phyloP scores from a whole-genome alignment of 2,797 vertebrate genomes.

The Pagetopsis macropterus region DNA sequence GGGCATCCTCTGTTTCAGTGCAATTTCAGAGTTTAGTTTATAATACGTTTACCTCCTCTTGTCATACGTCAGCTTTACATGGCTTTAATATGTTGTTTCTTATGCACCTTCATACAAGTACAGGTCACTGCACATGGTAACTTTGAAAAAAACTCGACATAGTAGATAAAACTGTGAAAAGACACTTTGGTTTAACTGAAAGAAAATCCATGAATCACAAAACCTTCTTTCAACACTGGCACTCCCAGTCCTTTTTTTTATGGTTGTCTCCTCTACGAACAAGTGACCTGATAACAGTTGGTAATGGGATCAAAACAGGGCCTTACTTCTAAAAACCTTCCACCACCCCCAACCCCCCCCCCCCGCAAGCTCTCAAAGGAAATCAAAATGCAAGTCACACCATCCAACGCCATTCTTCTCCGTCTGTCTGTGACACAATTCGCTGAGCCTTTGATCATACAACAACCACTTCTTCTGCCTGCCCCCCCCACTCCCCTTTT shows the following conservation, averaged over 20 bases:
- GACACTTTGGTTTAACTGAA: neutral
- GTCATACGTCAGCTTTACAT: neutral
- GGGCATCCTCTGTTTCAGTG: neutral
- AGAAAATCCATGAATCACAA: neutral
- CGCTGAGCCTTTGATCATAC: conserved; percentile 79
- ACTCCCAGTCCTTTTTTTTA: neutral
- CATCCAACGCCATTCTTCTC: conserved; percentile 69
- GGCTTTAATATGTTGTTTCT: neutral
- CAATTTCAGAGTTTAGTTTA: neutral
- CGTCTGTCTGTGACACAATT: conserved; percentile 76
- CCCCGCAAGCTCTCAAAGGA: conserved; percentile 51
- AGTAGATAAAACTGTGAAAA: neutral
- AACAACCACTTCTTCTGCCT: conserved; percentile 69
- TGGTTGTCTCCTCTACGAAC: conserved; percentile 15
- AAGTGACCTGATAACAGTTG: conserved; percentile 58
- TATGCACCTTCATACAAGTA: neutral
- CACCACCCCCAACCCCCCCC: conserved; percentile 1
- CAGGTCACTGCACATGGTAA: neutral
- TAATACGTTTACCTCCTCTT: neutral
- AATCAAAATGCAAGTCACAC: conserved; percentile 83
- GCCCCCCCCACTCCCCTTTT: conserved; percentile 30
- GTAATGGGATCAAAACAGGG: conserved; percentile 71
- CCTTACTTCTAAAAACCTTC: conserved; percentile 41
- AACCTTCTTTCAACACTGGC: conserved; percentile 4
- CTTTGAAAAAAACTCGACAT: neutral